Percentiles rank a stretch among this genome's conserved stretches.
These are phyloP conservation scores for Tetramorium bicarinatum DNA, from an alignment of 2,888 invertebrate species.

Conservation along the genomic window DNA sequence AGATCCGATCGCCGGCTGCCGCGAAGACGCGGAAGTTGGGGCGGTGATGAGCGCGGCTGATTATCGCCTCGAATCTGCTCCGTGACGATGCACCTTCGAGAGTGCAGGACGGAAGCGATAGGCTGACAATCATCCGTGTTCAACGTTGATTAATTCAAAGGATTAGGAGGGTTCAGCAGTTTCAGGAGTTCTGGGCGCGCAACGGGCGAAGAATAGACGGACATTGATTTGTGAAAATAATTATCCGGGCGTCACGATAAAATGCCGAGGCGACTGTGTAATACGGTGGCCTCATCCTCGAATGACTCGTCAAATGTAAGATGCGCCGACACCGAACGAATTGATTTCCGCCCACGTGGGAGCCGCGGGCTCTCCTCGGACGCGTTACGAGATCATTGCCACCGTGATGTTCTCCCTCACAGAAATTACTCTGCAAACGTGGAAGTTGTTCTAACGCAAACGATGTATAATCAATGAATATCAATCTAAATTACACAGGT, in stretches of 20 bases:
- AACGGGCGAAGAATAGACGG: background rate
- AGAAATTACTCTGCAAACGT: background rate
- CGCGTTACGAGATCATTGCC: background rate
- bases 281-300: slow-evolving; percentile 18
- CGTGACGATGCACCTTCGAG: slow-evolving; percentile 17
- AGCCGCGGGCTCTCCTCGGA: background rate
- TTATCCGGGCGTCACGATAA: background rate
- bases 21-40: slow-evolving; percentile 35
- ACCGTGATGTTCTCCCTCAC: background rate
- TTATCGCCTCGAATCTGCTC: slow-evolving; percentile 49
- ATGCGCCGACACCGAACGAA: slow-evolving; percentile 51
- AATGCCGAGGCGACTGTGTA: background rate
- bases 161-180: background rate
- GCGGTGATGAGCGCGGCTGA: slow-evolving; percentile 38
- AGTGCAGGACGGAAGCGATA: slow-evolving; percentile 18
- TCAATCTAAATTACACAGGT: background rate
- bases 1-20: slow-evolving; percentile 34
- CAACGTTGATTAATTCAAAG: slow-evolving; percentile 9
- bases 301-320: slow-evolving; percentile 61
- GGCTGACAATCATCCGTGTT: background rate
- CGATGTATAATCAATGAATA: too few relatives aligned
- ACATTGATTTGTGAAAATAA: slow-evolving; percentile 21
- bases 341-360: slow-evolving; percentile 57
- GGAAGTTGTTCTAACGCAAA: background rate
- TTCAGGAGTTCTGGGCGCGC: background rate